A percentile compares a stretch with the other conserved stretches of the same genome.
These are phyloP conservation scores for Tubulanus polymorphus DNA, from an alignment of 2,888 invertebrate species.

Conservation along the genomic window DNA sequence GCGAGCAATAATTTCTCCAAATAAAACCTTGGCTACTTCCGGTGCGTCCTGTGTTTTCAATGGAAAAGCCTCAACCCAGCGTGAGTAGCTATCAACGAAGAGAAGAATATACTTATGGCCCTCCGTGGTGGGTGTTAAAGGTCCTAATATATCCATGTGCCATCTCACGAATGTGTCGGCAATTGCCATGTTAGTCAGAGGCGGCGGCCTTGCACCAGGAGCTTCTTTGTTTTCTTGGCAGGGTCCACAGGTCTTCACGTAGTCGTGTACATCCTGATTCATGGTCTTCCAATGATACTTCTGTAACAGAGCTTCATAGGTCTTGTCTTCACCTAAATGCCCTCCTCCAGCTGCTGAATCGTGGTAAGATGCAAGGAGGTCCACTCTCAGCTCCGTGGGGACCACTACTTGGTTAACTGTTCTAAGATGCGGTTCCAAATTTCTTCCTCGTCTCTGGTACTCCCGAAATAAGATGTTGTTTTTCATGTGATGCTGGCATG, in stretches of 20 bases:
- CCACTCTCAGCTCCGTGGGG: conserved; percentile 9
- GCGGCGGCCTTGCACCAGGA: no score
- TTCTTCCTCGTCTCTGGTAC: conserved; percentile 1
- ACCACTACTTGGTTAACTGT: conserved; percentile 10
- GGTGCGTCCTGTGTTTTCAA: conserved; percentile 6
- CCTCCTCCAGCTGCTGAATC: conserved; percentile 9
- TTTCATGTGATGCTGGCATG: conserved; percentile 11
- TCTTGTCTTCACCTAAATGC: conserved; percentile 11
- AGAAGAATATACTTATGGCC: no score
- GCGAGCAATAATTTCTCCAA: conserved; percentile 18
- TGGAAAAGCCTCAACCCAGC: conserved; percentile 17
- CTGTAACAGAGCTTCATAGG: conserved; percentile 6
- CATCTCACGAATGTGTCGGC: no score
- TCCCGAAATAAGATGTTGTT: conserved; percentile 16
- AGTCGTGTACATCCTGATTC: conserved; percentile 10
- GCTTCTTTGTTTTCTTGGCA: conserved; percentile 16
- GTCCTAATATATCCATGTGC: no score
- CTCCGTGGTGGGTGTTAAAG: no score
- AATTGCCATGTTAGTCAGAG: no score
- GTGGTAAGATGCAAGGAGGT: conserved; percentile 14
- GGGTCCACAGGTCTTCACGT: conserved; percentile 12
- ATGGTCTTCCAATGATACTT: conserved; percentile 16
- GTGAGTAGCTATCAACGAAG: no score
- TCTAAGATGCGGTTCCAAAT: not conserved
- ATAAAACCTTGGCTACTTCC: conserved; percentile 16